Base-by-base conservation (phyloP, 1,140 invertebrate genomes). In the Acyrthosiphon pisum region DNA sequence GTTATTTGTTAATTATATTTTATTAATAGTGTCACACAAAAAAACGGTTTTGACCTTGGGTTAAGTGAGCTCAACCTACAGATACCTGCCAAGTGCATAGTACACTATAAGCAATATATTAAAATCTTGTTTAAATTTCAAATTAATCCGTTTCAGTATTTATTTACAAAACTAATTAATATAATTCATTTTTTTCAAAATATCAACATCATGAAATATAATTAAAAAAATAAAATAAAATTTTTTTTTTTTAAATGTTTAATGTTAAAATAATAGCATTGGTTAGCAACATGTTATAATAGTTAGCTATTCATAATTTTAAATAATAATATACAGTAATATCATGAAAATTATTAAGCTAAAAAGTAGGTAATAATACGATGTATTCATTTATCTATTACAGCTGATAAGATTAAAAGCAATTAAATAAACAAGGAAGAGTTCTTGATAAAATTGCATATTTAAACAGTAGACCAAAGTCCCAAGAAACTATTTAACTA, bases 391-490 rank as follows among this genome's bases (percentile, higher is more conserved):
- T 41, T 56, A 89, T 89, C 22, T 53, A 89, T 89, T 41, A 68
- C 9, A 30, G 11, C 56, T 68, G 56, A 90, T 90, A 60, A 90
- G 37, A 60, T 68, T 90, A 7, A 90, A 68, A 41, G 26, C 56
- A 90, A 81, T 35, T 56, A 91, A 91, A 90, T 90, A 93, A 89
- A 91, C 44, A 60, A 87, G 56, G 87, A 93, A 94, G 26, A 93
- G 35, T 92, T 56, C 83, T 92, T 41, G 46, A 89, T 81, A 93
- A 93, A 26, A 93, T 41, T 60, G 26, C 26, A 90, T 93, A 48
- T 37, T 48, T 41, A 76, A 91, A 81, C n/a, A 76, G n/a, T 48
- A 81, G 68, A 83, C 46, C 68, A 91, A 91, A 91, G 90, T 91
- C 68, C 68, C 44, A 76, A 50, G 23, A 7, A 91, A 48, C 68